Conservation (phyloP, 2,888 invertebrate genomes). For the Meteorus cinctellus region DNA sequence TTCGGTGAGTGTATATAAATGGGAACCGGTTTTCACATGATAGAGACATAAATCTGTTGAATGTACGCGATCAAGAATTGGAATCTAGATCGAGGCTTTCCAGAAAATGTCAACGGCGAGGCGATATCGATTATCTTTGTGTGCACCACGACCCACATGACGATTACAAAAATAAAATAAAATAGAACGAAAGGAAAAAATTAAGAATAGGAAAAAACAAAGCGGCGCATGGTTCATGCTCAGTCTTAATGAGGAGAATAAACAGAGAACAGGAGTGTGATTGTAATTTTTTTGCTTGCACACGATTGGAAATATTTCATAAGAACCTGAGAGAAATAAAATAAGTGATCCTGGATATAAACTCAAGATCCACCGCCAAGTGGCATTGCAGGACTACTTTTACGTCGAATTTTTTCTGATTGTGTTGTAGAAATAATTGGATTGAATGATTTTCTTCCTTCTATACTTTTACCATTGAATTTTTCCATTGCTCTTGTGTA, state of each 20-base stretch:
- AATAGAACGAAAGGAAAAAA: constrained; percentile 32
- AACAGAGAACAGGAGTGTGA: not conserved
- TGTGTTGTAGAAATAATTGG: constrained; percentile 40
- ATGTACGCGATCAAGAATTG: constrained; percentile 26
- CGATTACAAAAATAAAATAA: constrained; percentile 33
- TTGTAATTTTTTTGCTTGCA: not conserved
- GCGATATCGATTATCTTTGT: constrained; percentile 37
- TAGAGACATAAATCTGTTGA: constrained; percentile 40
- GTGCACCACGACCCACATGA: constrained; percentile 28
- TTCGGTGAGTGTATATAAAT: not conserved
- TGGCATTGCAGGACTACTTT: constrained; percentile 69
- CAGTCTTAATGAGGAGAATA: constrained; percentile 51
- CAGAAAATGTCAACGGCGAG: constrained; percentile 35
- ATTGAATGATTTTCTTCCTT: constrained; percentile 52
- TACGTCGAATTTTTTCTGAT: constrained; percentile 67
- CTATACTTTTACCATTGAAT: constrained; percentile 65
- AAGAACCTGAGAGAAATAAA: constrained; percentile 18
- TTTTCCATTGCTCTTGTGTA: constrained; percentile 73
- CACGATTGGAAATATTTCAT: not conserved
- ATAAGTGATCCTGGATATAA: not conserved
- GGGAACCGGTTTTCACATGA: constrained; percentile 35
- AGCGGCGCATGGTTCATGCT: constrained; percentile 48
- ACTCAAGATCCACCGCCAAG: constrained; percentile 59
- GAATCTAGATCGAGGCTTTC: constrained; percentile 44
- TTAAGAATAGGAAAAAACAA: constrained; percentile 23